These are phyloP conservation scores for Carettochelys insculpta DNA, from an alignment of 2,113 vertebrate species.

Conservation along the genomic window DNA sequence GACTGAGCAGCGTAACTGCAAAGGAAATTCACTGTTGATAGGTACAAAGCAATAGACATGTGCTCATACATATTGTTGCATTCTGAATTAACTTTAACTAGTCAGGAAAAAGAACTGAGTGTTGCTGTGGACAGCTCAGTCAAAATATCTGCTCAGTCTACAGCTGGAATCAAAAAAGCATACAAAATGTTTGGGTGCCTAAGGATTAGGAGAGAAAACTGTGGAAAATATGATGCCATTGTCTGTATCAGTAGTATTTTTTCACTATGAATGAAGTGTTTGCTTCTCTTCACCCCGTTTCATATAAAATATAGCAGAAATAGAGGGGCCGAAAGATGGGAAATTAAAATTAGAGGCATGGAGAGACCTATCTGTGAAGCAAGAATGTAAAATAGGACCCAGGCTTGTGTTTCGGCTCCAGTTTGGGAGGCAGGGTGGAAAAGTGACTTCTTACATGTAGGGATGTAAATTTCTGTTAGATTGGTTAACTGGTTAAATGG, in stretches of 20 bases:
- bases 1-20: neutral
- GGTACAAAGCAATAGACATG: neutral
- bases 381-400: neutral
- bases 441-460: neutral
- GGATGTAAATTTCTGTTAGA: too few relatives aligned
- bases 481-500: too few relatives aligned
- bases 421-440: neutral
- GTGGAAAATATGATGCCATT: neutral
- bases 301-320: neutral
- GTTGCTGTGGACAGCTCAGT: neutral
- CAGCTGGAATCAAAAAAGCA: neutral
- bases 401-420: neutral
- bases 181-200: neutral
- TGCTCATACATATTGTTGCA: neutral
- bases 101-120: neutral
- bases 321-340: neutral
- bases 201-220: neutral
- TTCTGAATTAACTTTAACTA: neutral
- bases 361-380: neutral
- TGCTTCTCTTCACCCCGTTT: neutral
- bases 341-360: neutral
- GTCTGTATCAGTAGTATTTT: neutral
- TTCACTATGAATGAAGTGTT: neutral
- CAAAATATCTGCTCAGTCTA: neutral
- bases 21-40: neutral